Percentiles rank a stretch among this genome's conserved stretches.
Conservation (phyloP, 2,888 invertebrate species). For the Acanthacorydalis orientalis region DNA sequence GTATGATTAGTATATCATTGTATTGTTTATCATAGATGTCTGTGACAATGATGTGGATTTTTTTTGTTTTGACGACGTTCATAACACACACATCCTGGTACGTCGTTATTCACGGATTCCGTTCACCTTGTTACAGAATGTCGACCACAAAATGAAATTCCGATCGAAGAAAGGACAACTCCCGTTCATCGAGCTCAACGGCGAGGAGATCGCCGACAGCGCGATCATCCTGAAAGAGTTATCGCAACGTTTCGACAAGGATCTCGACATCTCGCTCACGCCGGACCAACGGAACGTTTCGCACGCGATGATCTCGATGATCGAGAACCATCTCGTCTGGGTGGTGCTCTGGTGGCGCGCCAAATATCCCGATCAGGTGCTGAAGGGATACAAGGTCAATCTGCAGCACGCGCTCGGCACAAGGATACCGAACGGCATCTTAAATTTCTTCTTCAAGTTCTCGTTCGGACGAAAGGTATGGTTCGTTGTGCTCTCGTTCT, state of each 20-base stretch:
- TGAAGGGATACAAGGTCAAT: slow-evolving; percentile 84
- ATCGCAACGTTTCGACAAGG: slow-evolving; percentile 63
- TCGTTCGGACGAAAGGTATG: slow-evolving; percentile 71
- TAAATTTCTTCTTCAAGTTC: slow-evolving; percentile 82
- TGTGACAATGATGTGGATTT: too few species aligned
- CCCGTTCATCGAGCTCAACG: slow-evolving; percentile 89
- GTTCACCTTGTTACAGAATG: slow-evolving; percentile 52
- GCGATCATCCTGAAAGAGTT: slow-evolving; percentile 79
- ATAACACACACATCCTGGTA: too few species aligned
- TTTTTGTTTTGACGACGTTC: too few species aligned
- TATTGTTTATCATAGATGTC: too few species aligned
- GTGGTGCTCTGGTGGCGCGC: slow-evolving; percentile 83
- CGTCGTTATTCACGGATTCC: neutral
- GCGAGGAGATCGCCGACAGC: slow-evolving; percentile 86
- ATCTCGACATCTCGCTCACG: slow-evolving; percentile 67
- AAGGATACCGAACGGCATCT: slow-evolving; percentile 69
- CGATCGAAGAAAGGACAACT: slow-evolving; percentile 87
- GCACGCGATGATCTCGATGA: slow-evolving; percentile 86
- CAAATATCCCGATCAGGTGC: slow-evolving; percentile 75
- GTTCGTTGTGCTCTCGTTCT: neutral
- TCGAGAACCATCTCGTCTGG: slow-evolving; percentile 88
- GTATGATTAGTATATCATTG: too few species aligned
- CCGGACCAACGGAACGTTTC: slow-evolving; percentile 75
- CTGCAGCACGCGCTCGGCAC: slow-evolving; percentile 77
- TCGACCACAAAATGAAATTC: slow-evolving; percentile 86